Base-by-base conservation (phyloP, 2,113 vertebrate species). In the Dasyornis broadbenti region DNA sequence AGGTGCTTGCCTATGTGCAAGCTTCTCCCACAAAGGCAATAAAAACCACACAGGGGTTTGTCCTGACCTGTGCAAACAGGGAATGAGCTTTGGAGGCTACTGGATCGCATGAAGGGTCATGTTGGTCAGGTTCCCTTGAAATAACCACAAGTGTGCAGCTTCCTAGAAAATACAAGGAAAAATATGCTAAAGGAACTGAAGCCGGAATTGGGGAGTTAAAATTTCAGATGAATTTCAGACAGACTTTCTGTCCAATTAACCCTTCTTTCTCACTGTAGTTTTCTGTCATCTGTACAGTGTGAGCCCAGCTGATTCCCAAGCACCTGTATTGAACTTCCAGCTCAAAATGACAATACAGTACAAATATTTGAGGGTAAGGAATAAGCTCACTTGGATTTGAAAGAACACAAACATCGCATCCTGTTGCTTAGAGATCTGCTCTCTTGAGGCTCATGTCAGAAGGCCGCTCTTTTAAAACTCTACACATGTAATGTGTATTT, bases 111-210 rank as follows among this genome's bases (percentile, higher is more conserved):
- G n/a, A 23, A 64, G 10, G 10, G 13, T 42, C 2, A 3, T 2
- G 5, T 27, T 52, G 28, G 22, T 31, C 33, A n/a, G 19, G 22
- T 37, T 63, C 3, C 9, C 16, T 42, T 47, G 27, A 68, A 84
- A 44, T 10, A 60, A 35, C 14, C 5, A 10, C 4, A 45, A 37
- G 11, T 1, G 0, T n/a, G 45, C 8, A 45, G 7, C 24, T 64
- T 83, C 44, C 37, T 72, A 31, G 35, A 28, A 77, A 64, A 63
- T 15, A 35, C 3, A 35, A 60, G 9, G 14, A 2, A 26, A 76
- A 79, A 44, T 21, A 52, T 53, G 11, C 2, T 69, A 6, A 50
- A 86, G n/a, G 37, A 33, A 24, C 20, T 31, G 30, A 79, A 82
- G 26, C 5, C 47, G 31, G 21, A 75, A 50, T 2, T 56, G 16